Base-by-base conservation (phyloP, 2,113 vertebrate species). In the Saccopteryx bilineata region DNA sequence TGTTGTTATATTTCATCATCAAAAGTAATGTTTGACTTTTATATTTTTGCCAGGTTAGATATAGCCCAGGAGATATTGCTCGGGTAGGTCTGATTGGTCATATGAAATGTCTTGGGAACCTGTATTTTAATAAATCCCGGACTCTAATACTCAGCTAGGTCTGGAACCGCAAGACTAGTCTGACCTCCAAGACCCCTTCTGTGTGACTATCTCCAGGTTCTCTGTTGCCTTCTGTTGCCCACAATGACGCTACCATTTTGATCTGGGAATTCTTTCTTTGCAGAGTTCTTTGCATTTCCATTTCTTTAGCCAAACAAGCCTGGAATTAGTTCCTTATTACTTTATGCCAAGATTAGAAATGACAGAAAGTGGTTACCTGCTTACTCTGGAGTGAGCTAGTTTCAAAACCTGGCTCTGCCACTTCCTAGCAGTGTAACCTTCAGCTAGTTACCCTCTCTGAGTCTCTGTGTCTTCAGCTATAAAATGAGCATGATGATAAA, bases 81-180 rank as follows among this genome's bases (percentile, higher is more conserved):
- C 48, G 31, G 58, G 39, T 95, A 94, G 76, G 21, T 74, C 87
- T 88, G 66, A 63, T 65, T 75, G 94, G 76, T 80, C 78, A 87
- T 50, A 10, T 54, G 26, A 68, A 74, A 54, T 33, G 68, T 39
- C 71, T 52, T 74, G 9, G 61, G 2, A 94, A 66, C 48, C 60
- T 52, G 23, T 52, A 24, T 65, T 76, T 92, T 92, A 79, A 52
- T 89, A 78, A 90, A 46, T 72, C 76, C 6, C 50, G 92, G 52
- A 82, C 39, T 83, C 28, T 48, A 10, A 58, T 33, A 17, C 7
- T 75, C 54, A 19, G 5, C 19, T 46, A 33, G 7, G 7, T 65
- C 65, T 71, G 68, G 69, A 86, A n/a, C 39, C 81, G 46, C 23
- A 60, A 72, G 56, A n/a, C 10, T 50, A 63, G 50, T n/a, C 50